phyloP scores from a whole-genome alignment of 2,113 vertebrate genomes.

The Ranitomeya variabilis region DNA sequence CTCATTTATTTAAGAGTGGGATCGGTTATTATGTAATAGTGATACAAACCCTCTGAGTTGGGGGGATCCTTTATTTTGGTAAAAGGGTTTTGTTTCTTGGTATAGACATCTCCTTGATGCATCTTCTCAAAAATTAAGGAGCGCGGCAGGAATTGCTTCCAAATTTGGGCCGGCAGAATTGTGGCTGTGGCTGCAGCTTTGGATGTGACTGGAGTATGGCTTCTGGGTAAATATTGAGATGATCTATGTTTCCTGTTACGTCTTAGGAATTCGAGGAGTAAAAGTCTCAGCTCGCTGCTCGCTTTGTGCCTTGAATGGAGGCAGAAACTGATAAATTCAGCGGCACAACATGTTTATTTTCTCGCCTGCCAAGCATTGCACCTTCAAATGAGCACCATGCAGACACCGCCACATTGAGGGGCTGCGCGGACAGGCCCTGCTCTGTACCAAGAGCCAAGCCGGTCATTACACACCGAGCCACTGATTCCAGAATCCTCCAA shows the following conservation, averaged over 20 bases:
- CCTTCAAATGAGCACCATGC: background rate
- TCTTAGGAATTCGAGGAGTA: background rate
- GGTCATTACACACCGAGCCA: background rate
- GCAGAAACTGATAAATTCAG: background rate
- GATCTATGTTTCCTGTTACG: background rate
- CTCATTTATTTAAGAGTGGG: too few relatives aligned
- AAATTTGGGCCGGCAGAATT: background rate
- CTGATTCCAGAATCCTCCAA: constrained; percentile 31
- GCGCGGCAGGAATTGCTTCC: background rate
- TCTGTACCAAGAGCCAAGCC: background rate
- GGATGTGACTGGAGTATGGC: background rate
- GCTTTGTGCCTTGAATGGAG: background rate
- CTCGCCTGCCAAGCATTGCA: constrained; percentile 8
- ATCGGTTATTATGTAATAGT: too few relatives aligned
- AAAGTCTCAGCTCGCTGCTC: background rate
- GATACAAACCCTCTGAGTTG: too few relatives aligned
- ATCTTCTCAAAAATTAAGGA: background rate
- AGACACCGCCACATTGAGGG: background rate
- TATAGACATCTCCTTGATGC: background rate
- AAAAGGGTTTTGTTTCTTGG: too few relatives aligned
- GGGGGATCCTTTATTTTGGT: too few relatives aligned
- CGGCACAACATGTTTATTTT: constrained; percentile 18
- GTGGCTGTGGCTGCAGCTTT: background rate
- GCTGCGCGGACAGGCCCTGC: background rate
- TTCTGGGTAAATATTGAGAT: background rate